Evolutionary conservation across 1,140 invertebrate species (phyloP), one percentile per base, ranked within the genome.

Genomic region (Conopomorpha cramerella): DNA sequence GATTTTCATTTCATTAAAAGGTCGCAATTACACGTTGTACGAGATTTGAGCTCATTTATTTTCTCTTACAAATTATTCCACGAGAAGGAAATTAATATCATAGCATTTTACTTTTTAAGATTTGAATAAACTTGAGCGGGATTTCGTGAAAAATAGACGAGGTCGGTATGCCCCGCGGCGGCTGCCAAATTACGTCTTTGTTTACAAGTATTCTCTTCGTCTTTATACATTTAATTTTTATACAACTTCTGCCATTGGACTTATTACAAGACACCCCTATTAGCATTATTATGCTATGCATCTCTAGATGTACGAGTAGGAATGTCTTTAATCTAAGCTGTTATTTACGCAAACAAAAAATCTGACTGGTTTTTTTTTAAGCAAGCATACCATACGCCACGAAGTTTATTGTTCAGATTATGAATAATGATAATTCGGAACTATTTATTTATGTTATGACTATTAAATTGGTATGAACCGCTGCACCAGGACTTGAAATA

Each of bases 21-120:
- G 59, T 65, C 54, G 67, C 58, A 68, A 68, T 70, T 63, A 68
- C 48, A 55, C 60, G 46, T 63, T 59, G 55, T 59, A 58, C 49
- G 55, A 68, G 55, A 66, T 66, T 66, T 52, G 53, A 58, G 67
- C 56, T 67, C 66, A 63, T 73, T 73, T 66, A 60, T 70, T 64
- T 61, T 64, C 51, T 47, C 36, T 45, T 39, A 51, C 37, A 68
- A 66, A 70, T 62, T 56, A 62, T 65, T 67, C 59, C 48, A 60
- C 39, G 57, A 54, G 55, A 72, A 68, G 51, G 44, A 71, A 76
- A 76, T 76, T 76, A 72, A 72, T 76, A 68, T 49, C 51, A 51
- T 52, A 51, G 59, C 49, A 67, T 74, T 62, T 67, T 74, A 67
- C 63, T 71, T 63, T 68, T 63, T 49, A 60, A 65, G 63, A 66